phyloP scores from a whole-genome alignment of 2,113 vertebrate genomes.

The Forbesichthys agassizii region DNA sequence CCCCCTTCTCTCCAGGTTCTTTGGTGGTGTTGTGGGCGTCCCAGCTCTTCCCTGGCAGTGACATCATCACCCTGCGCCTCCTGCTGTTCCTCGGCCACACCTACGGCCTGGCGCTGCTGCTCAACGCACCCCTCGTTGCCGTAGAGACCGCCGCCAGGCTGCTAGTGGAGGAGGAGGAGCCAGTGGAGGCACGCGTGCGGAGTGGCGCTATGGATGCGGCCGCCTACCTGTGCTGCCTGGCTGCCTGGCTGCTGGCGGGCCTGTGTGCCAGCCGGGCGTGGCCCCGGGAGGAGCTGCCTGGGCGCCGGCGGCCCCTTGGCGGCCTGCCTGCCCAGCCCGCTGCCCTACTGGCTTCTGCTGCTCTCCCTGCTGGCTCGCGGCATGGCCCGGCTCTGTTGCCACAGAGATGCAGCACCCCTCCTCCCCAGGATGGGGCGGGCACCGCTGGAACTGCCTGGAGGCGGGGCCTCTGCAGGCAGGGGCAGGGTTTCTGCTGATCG shows the following conservation, averaged over 20 bases:
- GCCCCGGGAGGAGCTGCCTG: constrained; percentile 53
- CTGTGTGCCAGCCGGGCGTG: constrained; percentile 44
- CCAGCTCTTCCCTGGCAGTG: constrained; percentile 20
- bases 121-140: constrained; percentile 66
- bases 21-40: constrained; percentile 58
- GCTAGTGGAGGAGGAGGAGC: not conserved
- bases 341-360: constrained; percentile 47
- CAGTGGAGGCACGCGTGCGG: not conserved
- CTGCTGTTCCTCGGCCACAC: constrained; percentile 75
- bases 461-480: constrained; percentile 42
- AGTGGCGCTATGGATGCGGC: constrained; percentile 1
- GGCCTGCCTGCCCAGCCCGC: constrained; percentile 65
- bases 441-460: constrained; percentile 28
- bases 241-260: constrained; percentile 69
- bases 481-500: constrained; percentile 50
- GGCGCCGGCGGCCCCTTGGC: constrained; percentile 54
- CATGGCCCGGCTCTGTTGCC: not conserved
- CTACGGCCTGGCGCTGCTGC: constrained; percentile 67
- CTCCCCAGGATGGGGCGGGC: constrained; percentile 7
- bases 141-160: constrained; percentile 58
- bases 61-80: constrained; percentile 72
- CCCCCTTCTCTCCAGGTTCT: constrained; percentile 58
- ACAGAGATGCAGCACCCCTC: not conserved
- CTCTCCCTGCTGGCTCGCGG: constrained; percentile 21
- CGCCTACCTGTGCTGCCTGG: constrained; percentile 70